Evolutionary conservation across 2,888 invertebrate species (phyloP), one percentile per base, ranked within the genome.

Genomic region (Yponomeuta cagnagella): DNA sequence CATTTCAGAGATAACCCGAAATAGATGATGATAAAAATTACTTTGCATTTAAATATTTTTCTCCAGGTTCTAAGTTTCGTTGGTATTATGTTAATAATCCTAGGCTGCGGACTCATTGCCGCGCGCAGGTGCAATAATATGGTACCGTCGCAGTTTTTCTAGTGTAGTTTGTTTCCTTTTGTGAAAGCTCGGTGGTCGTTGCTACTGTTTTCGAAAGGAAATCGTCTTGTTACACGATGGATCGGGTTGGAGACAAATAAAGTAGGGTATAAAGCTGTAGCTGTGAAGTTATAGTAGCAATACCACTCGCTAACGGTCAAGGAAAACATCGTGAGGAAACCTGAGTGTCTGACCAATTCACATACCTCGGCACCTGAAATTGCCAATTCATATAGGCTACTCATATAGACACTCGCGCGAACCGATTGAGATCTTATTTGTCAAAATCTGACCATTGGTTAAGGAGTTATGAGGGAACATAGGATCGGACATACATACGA

Each of bases 201-300:
- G 83, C 90, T 86, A 83, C 88, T 86, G 84, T 90, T 90, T 90
- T 87, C 76, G 72, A 74, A 52, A 77, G 73, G 90, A 90, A 90
- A 90, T 88, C 83, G 89, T 80, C 52, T 85, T 86, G 89, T 88
- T 82, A 78, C 76, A 88, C 89, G 89, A 74, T 74, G 76, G 83
- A 80, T 83, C 66, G 31, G 80, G 81, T 23, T 68, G 37, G 33
- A 30, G 9, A 23, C 48, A 68, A 43, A 33, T 10, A 58, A 58
- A 15, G 52, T 58, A 58, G 12, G 15, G 15, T 15, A 58, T 43
- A 43, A 8, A 43, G 43, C 43, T 43, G 43, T 43, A 43, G 43
- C 23, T 23, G 23, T 23, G 23, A 23, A 23, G 23, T 23, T 23
- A 23, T 23, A 23, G 23, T 23, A 23, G 23, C 23, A 23, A 23